Evolutionary conservation across 2,113 vertebrate genomes (phyloP), one percentile per base, ranked within the genome.

Genomic region (Orycteropus afer): DNA sequence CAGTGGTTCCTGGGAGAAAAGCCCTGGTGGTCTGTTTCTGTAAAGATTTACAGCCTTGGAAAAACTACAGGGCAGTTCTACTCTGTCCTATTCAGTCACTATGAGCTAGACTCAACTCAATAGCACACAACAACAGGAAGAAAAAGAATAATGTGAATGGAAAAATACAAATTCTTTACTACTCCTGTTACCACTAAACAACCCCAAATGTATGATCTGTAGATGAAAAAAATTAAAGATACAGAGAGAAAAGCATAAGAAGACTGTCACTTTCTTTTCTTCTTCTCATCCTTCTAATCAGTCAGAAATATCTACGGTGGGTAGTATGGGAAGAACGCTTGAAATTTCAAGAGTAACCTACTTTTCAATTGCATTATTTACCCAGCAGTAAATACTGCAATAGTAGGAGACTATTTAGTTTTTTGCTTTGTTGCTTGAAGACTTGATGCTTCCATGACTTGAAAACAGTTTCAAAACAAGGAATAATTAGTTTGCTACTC

Each of bases 401-500:
- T 29, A 61, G 3, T 5, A 5, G 57, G 37, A 55, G 47, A n/a
- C 7, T 45, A 34, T n/a, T 23, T 25, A 1, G 18, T 18, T 2
- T 37, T 9, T 12, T 18, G 49, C 55, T 20, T 20, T 53, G 15
- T 17, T 85, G 17, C 49, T 65, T 86, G 17, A 90, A 81, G 47
- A 55, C 13, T n/a, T 78, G 34, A 59, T 55, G n/a, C 51, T 73
- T 78, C 53, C 55, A 34, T 49, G 29, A 77, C 51, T 85, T 53
- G 81, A 40, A 65, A 59, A 73, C 34, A 90, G 4, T 65, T 80
- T 89, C 61, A 85, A 59, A 91, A n/a, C 10, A 89, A 81, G 34
- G 37, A 92, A 65, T 37, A 12, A 0, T 80, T 47, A 57, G 18
- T 4, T 47, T 63, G 91, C 59, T 65, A 22, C 67, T 11, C 80